These are phyloP conservation scores for Cetonia aurata DNA, from an alignment of 2,888 invertebrate genomes.

Conservation along the genomic window DNA sequence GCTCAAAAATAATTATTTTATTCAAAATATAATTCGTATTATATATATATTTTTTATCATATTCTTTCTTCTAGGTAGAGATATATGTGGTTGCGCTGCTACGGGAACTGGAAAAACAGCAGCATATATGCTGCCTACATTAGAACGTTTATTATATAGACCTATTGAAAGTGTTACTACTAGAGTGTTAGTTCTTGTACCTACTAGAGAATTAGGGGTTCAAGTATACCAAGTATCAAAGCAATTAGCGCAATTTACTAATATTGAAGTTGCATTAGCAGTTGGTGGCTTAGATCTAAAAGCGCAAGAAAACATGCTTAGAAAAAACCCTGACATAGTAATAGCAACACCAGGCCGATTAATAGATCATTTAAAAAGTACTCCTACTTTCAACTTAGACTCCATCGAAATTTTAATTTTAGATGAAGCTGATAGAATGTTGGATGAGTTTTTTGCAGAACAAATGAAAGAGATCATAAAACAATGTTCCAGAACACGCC, in stretches of 20 bases:
- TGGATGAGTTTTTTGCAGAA: constrained; percentile 98
- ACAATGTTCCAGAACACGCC: constrained; percentile 90
- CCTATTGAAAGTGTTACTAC: constrained; percentile 80
- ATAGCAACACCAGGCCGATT: constrained; percentile 98
- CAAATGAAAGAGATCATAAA: constrained; percentile 99
- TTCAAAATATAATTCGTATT: not conserved
- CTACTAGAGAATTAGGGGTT: constrained; percentile 97
- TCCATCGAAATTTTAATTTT: constrained; percentile 90
- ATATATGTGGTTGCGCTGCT: constrained; percentile 98
- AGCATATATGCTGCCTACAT: constrained; percentile 97
- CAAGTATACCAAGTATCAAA: constrained; percentile 96
- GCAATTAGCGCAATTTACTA: constrained; percentile 89
- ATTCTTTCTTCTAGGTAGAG: constrained; percentile 75
- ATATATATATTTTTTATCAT: not conserved
- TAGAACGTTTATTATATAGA: constrained; percentile 92
- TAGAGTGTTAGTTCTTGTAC: constrained; percentile 92
- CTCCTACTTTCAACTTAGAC: constrained; percentile 90
- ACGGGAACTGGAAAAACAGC: constrained; percentile 99
- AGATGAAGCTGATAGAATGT: constrained; percentile 89
- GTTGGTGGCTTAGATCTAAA: constrained; percentile 92
- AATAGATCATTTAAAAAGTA: constrained; percentile 96
- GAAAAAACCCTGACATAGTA: constrained; percentile 95
- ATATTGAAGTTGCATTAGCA: constrained; percentile 84
- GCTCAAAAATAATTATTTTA: too few relatives aligned
- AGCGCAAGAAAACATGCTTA: constrained; percentile 78